phyloP scores from a whole-genome alignment of 2,888 invertebrate species.

The Pollenia angustigena region DNA sequence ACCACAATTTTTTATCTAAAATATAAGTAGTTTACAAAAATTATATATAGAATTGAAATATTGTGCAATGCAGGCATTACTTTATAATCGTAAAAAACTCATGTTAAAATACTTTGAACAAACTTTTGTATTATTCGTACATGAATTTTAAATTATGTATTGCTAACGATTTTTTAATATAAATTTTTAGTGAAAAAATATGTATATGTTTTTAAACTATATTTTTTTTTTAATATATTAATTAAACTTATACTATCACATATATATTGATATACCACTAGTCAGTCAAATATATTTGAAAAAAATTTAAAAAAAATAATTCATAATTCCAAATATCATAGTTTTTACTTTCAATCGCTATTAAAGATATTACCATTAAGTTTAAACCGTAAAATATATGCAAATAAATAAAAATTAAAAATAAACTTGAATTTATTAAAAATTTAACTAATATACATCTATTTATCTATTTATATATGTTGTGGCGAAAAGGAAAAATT shows the following conservation, averaged over 20 bases:
- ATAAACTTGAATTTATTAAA: not conserved
- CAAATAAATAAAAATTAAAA: constrained; percentile 48
- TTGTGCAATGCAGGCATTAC: constrained; percentile 82
- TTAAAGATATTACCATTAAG: constrained; percentile 44
- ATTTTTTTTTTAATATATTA: constrained; percentile 45
- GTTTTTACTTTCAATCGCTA: constrained; percentile 65
- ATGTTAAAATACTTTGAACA: constrained; percentile 43
- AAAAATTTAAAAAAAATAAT: constrained; percentile 29
- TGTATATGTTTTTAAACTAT: constrained; percentile 35
- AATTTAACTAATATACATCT: not conserved
- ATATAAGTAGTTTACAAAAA: constrained; percentile 51
- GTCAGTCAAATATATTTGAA: constrained; percentile 67
- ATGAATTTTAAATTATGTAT: constrained; percentile 39
- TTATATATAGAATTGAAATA: constrained; percentile 57
- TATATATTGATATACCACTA: constrained; percentile 60
- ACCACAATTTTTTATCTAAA: constrained; percentile 62
- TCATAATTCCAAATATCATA: constrained; percentile 72
- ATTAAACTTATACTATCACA: constrained; percentile 33
- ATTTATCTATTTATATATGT: too few relatives aligned
- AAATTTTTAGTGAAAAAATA: constrained; percentile 14
- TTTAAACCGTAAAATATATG: constrained; percentile 47
- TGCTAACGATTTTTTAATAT: constrained; percentile 43
- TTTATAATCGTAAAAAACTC: constrained; percentile 73
- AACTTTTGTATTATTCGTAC: constrained; percentile 32
- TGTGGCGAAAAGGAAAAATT: too few relatives aligned